Conservation (phyloP, 1,140 invertebrate genomes). For the Drosophila chauvacae region DNA sequence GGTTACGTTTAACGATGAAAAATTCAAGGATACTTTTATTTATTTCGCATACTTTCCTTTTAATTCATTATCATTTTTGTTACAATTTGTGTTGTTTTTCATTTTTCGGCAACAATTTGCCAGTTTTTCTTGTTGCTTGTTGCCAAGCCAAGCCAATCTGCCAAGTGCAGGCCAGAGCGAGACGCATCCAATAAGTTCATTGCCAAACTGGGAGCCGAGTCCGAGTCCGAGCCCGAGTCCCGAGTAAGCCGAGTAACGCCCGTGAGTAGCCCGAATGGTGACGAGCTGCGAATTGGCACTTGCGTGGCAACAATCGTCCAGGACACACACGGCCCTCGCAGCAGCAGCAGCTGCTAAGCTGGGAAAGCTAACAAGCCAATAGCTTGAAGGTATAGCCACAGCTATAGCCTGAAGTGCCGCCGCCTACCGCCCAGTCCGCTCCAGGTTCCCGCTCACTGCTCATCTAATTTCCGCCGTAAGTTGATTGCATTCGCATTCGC, state of each 20-base stretch:
- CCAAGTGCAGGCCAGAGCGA: constrained; percentile 22
- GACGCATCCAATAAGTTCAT: constrained; percentile 50
- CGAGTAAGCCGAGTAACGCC: constrained; percentile 14
- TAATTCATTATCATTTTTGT: no score
- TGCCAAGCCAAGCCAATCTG: constrained; percentile 24
- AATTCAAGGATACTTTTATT: no score
- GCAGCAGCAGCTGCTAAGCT: constrained; percentile 5
- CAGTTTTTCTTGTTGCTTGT: constrained; percentile 7
- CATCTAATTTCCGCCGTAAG: constrained; percentile 28
- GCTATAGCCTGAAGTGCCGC: not conserved
- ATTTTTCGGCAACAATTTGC: not conserved
- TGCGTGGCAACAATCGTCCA: constrained; percentile 70
- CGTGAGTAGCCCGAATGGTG: constrained; percentile 2
- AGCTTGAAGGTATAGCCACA: constrained; percentile 1
- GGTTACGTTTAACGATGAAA: no score
- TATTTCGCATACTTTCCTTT: no score
- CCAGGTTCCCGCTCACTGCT: not conserved
- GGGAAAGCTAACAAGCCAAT: constrained; percentile 2
- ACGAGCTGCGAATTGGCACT: constrained; percentile 41
- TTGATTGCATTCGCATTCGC: constrained; percentile 8
- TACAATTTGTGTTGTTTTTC: no score
- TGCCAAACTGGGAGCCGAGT: constrained; percentile 31
- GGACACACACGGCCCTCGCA: constrained; percentile 23
- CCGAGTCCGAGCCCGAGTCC: not conserved
- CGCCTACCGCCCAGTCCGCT: not conserved